Percentiles rank a stretch among this genome's conserved stretches.
These are phyloP conservation scores for Echinops telfairi DNA, from an alignment of 2,113 vertebrate genomes.

Conservation along the genomic window DNA sequence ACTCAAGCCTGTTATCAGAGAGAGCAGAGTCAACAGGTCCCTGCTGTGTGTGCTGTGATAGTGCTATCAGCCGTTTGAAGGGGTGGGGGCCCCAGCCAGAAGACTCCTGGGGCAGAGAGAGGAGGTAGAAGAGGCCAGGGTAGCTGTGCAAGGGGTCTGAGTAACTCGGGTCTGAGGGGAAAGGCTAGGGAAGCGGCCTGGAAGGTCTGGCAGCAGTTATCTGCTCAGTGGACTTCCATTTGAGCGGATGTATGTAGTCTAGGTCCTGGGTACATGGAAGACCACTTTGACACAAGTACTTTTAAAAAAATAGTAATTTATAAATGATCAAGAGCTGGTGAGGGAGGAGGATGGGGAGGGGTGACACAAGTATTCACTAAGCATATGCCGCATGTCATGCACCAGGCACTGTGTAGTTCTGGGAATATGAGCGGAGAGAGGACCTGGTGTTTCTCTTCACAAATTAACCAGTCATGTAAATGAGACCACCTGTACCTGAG, in stretches of 20 bases:
- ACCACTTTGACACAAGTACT: slow-evolving; percentile 1
- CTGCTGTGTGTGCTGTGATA: slow-evolving; percentile 40
- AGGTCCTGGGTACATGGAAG: not conserved
- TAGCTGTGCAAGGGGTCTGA: not conserved
- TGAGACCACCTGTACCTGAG: not conserved
- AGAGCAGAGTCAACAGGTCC: not conserved
- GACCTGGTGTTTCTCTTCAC: slow-evolving; percentile 26
- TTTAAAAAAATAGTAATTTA: too few relatives aligned
- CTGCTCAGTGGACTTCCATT: not conserved
- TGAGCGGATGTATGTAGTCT: not conserved
- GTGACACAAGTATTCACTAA: slow-evolving; percentile 3
- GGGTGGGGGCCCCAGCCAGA: not conserved
- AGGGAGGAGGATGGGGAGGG: too few relatives aligned
- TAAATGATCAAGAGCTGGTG: too few relatives aligned
- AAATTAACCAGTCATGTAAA: not conserved
- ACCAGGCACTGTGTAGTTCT: not conserved
- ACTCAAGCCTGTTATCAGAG: slow-evolving; percentile 19
- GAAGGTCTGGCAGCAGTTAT: not conserved
- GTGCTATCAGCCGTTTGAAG: slow-evolving; percentile 15
- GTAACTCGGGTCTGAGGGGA: not conserved
- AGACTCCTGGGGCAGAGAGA: not conserved
- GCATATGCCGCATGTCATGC: not conserved
- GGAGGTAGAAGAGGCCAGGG: not conserved
- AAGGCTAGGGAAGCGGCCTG: not conserved
- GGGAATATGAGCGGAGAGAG: not conserved